Evolutionary conservation across 2,113 vertebrate species (phyloP).

Genomic region (Pagrus major): DNA sequence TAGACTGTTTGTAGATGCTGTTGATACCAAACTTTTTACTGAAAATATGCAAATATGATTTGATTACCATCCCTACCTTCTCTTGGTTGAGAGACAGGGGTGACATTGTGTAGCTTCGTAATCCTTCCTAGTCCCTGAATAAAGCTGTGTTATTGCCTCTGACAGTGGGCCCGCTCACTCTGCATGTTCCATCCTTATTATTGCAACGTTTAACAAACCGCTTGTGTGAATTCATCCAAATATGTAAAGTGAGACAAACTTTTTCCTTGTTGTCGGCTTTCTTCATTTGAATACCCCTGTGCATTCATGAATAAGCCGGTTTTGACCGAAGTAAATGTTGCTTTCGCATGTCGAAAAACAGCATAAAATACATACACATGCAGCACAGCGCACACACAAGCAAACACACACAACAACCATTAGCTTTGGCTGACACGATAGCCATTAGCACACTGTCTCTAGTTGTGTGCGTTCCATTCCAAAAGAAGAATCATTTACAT

Average conservation of each 20-base stretch:
- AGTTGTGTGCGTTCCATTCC: constrained; percentile 76
- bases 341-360: neutral
- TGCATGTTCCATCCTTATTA: neutral
- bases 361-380: constrained; percentile 18
- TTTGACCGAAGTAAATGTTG: constrained; percentile 8
- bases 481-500: constrained; percentile 85
- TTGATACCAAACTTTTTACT: constrained; percentile 55
- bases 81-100: constrained; percentile 54
- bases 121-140: constrained; percentile 21
- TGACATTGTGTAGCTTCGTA: constrained; percentile 63
- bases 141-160: constrained; percentile 35
- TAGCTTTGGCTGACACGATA: constrained; percentile 81
- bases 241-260: constrained; percentile 55
- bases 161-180: neutral
- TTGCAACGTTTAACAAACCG: constrained; percentile 34
- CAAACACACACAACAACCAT: constrained; percentile 68
- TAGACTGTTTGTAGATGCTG: constrained; percentile 63
- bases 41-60: constrained; percentile 73
- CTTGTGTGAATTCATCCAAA: constrained; percentile 53
- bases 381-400: constrained; percentile 15
- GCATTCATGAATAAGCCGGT: neutral
- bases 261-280: constrained; percentile 42
- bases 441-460: constrained; percentile 79
- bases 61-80: constrained; percentile 36
- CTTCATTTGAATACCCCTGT: constrained; percentile 13